phyloP scores from a whole-genome alignment of 2,113 vertebrate species.

The Platycercus adscitus region DNA sequence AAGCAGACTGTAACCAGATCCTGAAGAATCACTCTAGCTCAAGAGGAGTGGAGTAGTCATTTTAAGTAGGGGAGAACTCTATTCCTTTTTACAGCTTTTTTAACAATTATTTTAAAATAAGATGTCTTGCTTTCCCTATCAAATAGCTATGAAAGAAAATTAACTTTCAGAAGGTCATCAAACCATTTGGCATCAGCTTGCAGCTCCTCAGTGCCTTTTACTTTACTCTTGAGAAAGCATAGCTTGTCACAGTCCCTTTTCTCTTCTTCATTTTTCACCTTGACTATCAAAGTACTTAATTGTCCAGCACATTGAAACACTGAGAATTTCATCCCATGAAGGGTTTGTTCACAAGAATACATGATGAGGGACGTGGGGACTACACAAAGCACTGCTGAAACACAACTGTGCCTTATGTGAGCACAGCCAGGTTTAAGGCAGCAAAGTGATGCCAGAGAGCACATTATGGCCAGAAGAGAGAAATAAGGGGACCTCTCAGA shows the following conservation, averaged over 20 bases:
- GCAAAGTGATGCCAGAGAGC: neutral
- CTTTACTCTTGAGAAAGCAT: neutral
- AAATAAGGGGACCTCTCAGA: neutral
- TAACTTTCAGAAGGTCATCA: neutral
- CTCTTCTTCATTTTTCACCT: neutral
- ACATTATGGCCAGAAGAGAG: neutral
- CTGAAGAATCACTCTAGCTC: conserved; percentile 6
- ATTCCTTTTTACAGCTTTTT: neutral
- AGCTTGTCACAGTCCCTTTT: neutral
- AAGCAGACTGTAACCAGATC: conserved; percentile 40
- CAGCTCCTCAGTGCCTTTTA: neutral
- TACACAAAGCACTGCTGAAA: neutral
- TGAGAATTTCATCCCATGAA: neutral
- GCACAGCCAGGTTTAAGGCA: neutral
- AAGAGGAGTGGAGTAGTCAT: neutral
- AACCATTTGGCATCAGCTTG: neutral
- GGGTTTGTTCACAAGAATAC: neutral
- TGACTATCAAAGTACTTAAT: neutral
- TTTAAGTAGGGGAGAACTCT: neutral
- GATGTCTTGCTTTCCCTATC: neutral
- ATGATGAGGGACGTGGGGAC: neutral
- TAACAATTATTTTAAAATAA: neutral
- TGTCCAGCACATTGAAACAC: neutral
- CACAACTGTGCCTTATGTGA: neutral
- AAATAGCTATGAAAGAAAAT: neutral